Conservation (phyloP, 2,113 vertebrate species). For the Danio rerio region GRCz12tu NC_133181.1:19538001-19538500, state of each 20-base stretch:
- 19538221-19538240: not conserved
- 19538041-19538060: slow-evolving; percentile 53
- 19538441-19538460: slow-evolving; percentile 10
- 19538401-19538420: slow-evolving; percentile 36
- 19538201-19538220: not conserved
- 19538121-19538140: not conserved
- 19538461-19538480: slow-evolving; percentile 41
- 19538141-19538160: not conserved
- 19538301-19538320: not conserved
- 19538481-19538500: slow-evolving; percentile 27
- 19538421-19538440: slow-evolving; percentile 12
- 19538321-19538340: not conserved
- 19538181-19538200: not conserved
- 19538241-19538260: too few relatives aligned
- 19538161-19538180: not conserved
- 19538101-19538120: slow-evolving; percentile 28
- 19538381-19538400: slow-evolving; percentile 41
- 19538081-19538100: slow-evolving; percentile 53
- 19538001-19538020: slow-evolving; percentile 68
- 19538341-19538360: not conserved
- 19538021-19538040: slow-evolving; percentile 58
- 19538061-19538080: slow-evolving; percentile 56
- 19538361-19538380: not conserved
- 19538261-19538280: not conserved
- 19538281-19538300: not conserved